phyloP scores from a whole-genome alignment of 2,888 invertebrate species.

The Orchesella flavescens region DNA sequence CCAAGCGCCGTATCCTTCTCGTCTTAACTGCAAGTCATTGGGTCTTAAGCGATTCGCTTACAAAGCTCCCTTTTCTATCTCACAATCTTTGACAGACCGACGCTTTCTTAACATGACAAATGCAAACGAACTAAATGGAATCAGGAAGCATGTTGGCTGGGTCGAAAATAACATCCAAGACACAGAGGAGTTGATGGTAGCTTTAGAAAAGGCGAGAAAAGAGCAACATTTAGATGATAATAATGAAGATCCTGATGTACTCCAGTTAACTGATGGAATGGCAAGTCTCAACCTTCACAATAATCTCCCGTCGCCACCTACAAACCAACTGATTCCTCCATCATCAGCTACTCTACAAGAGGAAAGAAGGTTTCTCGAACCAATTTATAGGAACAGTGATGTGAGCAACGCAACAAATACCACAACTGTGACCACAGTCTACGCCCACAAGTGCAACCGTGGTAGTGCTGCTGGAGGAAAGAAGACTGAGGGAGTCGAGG shows the following conservation, averaged over 20 bases:
- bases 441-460: constrained; percentile 38
- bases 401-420: background rate
- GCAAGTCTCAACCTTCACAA: background rate
- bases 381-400: too few species aligned
- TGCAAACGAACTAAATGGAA: constrained; percentile 12
- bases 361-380: background rate
- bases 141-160: constrained; percentile 20
- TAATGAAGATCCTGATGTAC: background rate
- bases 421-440: constrained; percentile 45
- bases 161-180: background rate
- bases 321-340: background rate
- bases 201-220: background rate
- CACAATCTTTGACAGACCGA: background rate
- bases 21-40: too few species aligned
- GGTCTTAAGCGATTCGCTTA: too few species aligned
- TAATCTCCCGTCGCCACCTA: constrained; percentile 6
- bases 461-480: background rate
- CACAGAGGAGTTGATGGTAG: background rate
- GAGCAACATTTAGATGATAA: background rate
- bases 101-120: constrained; percentile 26
- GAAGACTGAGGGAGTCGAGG: background rate
- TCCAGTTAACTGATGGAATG: background rate
- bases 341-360: background rate
- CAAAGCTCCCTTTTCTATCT: background rate
- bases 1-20: too few species aligned